Base-by-base conservation (phyloP, 2,797 vertebrate genomes). In the Psittacula derbiana region DNA sequence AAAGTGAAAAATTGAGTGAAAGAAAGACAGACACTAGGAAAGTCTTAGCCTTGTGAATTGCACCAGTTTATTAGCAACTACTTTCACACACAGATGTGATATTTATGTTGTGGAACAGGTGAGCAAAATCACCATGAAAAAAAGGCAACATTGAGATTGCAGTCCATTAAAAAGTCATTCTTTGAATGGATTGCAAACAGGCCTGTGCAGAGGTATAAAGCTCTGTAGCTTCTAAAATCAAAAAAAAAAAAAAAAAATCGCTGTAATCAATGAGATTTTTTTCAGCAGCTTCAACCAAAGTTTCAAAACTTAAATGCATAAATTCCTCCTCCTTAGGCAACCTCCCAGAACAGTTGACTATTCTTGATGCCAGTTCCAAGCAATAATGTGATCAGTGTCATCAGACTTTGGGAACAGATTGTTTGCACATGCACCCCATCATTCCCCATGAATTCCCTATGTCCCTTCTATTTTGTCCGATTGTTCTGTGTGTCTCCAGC, bases 281-380 rank as follows among this genome's bases (percentile, higher is more conserved):
- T 90, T 84, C 76, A 52, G 14, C 19, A 49, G 5, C 24, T 60
- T 82, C 74, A 92, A 62, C 16, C 49, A 88, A 80, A 94, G 50
- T 11, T 83, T 24, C 46, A 92, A 81, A 90, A 93, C 90, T 89
- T 81, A 94, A 97, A 71, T 90, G 41, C 8, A 30, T 70, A 46
- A 8, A 79, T 95, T 82, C 89, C 53, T 86, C 76, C 20, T 1
- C 12, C 28, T 49, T 33, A 49, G 12, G 18, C 21, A 78, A n/a
- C 7, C 1, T 65, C 33, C 19, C 6, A 70, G 43, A 80, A 5
- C 43, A 47, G 27, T 76, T 0, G 0, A 19, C 6, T 28, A 25
- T 73, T 76, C 19, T 8, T 80, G 30, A n/a, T 24, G 23, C 4
- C 20, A 44, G 2, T 30, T 92, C 27, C 50, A 47, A 79, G 8